phyloP scores from a whole-genome alignment of 1,140 invertebrate species.

The Octopus sinensis region DNA sequence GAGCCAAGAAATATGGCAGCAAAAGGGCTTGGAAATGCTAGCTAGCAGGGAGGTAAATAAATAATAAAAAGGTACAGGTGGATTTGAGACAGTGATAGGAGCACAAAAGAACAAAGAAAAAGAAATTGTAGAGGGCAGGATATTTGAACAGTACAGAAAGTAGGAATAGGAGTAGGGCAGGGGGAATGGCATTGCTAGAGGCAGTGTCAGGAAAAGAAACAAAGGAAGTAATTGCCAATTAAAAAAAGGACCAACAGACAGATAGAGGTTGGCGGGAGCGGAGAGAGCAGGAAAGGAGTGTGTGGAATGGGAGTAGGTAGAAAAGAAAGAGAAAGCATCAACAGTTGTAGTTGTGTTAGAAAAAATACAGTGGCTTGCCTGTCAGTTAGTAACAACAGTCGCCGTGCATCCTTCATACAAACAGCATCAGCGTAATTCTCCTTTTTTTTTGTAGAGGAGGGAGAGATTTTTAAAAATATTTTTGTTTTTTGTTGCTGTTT shows the following conservation, averaged over 20 bases:
- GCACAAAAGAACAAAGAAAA: too few relatives aligned
- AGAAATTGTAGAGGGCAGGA: too few relatives aligned
- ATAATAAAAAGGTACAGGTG: too few relatives aligned
- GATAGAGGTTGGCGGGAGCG: neutral
- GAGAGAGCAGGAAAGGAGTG: too few relatives aligned
- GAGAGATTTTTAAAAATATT: neutral
- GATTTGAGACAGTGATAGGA: too few relatives aligned
- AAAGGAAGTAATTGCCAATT: neutral
- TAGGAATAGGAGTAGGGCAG: neutral
- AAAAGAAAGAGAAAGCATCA: conserved; percentile 1
- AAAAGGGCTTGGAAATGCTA: too few relatives aligned
- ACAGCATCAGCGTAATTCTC: neutral
- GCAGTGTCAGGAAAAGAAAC: neutral
- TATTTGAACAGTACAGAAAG: neutral
- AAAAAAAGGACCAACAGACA: neutral
- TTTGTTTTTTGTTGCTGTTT: too few relatives aligned
- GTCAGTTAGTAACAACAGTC: conserved; percentile 1
- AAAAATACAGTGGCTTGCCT: neutral
- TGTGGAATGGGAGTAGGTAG: too few relatives aligned
- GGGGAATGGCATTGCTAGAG: neutral
- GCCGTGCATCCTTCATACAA: neutral
- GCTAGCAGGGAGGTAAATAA: too few relatives aligned
- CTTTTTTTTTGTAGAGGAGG: too few relatives aligned
- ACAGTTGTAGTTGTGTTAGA: neutral
- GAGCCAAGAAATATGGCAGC: too few relatives aligned